These are phyloP conservation scores for Macropus fuliginosus DNA, from an alignment of 2,797 vertebrate species.

Conservation along the genomic window DNA sequence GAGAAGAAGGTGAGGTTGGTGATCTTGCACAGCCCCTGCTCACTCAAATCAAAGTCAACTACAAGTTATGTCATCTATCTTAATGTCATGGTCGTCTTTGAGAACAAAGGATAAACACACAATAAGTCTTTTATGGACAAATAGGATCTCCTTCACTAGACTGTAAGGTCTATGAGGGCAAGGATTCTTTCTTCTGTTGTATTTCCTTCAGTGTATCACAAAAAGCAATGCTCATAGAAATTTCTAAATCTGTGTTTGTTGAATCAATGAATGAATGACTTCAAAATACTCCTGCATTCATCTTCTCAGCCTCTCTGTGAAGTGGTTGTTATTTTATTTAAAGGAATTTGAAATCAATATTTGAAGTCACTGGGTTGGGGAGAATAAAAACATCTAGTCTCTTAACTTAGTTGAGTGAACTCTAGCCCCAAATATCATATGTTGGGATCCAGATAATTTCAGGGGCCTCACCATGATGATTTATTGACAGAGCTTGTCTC, in stretches of 20 bases:
- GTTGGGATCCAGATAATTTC: neutral
- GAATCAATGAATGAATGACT: neutral
- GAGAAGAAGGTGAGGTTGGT: too few species aligned
- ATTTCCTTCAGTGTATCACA: neutral
- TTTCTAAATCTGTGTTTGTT: neutral
- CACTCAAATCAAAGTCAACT: too few species aligned
- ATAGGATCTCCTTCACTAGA: neutral
- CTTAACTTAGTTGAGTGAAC: neutral
- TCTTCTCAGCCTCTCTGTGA: neutral
- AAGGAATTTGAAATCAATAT: neutral
- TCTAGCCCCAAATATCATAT: neutral
- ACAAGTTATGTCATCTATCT: too few species aligned
- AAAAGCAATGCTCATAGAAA: neutral
- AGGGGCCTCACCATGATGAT: neutral
- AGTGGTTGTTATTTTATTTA: neutral
- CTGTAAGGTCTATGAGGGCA: neutral
- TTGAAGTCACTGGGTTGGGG: neutral
- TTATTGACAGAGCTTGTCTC: neutral
- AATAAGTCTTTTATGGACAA: neutral
- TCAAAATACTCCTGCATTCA: neutral
- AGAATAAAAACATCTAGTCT: neutral
- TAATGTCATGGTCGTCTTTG: too few species aligned
- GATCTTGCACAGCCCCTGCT: too few species aligned
- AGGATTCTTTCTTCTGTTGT: neutral
- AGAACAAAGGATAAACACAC: too few species aligned